Evolutionary conservation across 2,113 vertebrate species (phyloP), one percentile per base, ranked within the genome.

Genomic region (Nansenia antarctica): DNA sequence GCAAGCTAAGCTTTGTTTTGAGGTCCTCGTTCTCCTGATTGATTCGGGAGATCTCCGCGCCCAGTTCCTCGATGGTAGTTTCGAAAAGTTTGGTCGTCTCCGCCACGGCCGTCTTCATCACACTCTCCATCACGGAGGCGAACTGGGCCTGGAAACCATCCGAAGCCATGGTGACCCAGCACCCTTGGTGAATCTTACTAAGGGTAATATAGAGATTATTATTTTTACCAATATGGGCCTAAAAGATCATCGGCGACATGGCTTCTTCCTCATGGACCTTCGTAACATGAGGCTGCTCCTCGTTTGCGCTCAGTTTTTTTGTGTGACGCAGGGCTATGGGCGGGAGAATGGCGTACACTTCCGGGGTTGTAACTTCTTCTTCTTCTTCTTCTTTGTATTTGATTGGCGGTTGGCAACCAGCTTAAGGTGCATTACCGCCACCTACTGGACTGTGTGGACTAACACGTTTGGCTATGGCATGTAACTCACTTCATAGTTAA

Each of bases 31-130:
- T 91, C 65, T 92, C 90, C 59, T 82, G 72, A 45, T 75, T 88
- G 3, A 91, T 69, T 32, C 37, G 66, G 2, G 84, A 72, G 22
- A 92, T 76, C 64, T 92, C 90, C 20, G 69, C 84, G 45, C 85
- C 88, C 55, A 92, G 70, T 20, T 90, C 87, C 15, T 85, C 74
- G 0, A 91, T 83, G 77, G 89, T 82, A 72, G 74, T 85, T 75
- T 91, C 83, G 62, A 90, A 92, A 85, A 92, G 87, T 87, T 88
- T 87, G 0, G 82, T 89, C 3, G 90, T 89, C 70, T 92, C 91
- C 0, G 80, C 80, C 2, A 92, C 71, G 0, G 89, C 86, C 3
- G 73, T 77, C 59, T 84, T 85, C 0, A 92, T 65, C 64, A 91
- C 79, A 9, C 57, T 74, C 66, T 91, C 88, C 90, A 92, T 91